A percentile compares a stretch with the other conserved stretches of the same genome.
phyloP scores from a whole-genome alignment of 2,888 invertebrate genomes.

The Micoletzkya japonica region DNA sequence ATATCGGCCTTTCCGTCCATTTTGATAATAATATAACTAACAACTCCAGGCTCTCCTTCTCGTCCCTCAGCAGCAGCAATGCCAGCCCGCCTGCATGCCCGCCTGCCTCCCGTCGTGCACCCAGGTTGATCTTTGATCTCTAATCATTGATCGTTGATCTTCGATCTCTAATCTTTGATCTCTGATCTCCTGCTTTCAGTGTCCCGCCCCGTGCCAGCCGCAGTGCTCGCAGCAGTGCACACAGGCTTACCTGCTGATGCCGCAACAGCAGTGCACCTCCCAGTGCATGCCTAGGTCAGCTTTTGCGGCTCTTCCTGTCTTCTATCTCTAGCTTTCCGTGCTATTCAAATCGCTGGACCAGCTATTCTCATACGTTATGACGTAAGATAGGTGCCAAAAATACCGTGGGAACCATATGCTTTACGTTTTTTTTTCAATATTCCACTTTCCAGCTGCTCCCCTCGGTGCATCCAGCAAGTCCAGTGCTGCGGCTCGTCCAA shows the following conservation, averaged over 20 bases:
- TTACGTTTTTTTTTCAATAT: neutral
- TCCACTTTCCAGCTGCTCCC: conserved; percentile 37
- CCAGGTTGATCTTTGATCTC: conserved; percentile 22
- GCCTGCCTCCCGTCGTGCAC: conserved; percentile 44
- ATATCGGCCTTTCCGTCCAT: neutral
- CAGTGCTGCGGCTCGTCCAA: conserved; percentile 22
- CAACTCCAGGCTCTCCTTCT: conserved; percentile 29
- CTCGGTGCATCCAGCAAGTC: conserved; percentile 41
- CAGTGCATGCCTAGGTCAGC: conserved; percentile 32
- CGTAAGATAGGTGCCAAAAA: no score
- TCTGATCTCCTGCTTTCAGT: conserved; percentile 22
- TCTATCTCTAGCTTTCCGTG: no score
- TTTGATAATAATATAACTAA: no score
- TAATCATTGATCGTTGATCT: neutral
- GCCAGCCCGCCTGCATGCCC: conserved; percentile 46
- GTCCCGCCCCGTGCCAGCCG: conserved; percentile 34
- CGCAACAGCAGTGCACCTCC: conserved; percentile 43
- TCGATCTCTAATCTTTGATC: neutral
- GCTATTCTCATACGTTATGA: no score
- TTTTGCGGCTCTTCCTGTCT: no score
- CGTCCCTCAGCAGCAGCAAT: conserved; percentile 38
- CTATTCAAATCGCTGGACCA: no score
- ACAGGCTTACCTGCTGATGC: no score
- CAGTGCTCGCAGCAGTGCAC: conserved; percentile 24
- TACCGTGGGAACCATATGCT: neutral